Evolutionary conservation across 2,113 vertebrate species (phyloP), one percentile per base, ranked within the genome.

Genomic region (Artemisiospiza belli): DNA sequence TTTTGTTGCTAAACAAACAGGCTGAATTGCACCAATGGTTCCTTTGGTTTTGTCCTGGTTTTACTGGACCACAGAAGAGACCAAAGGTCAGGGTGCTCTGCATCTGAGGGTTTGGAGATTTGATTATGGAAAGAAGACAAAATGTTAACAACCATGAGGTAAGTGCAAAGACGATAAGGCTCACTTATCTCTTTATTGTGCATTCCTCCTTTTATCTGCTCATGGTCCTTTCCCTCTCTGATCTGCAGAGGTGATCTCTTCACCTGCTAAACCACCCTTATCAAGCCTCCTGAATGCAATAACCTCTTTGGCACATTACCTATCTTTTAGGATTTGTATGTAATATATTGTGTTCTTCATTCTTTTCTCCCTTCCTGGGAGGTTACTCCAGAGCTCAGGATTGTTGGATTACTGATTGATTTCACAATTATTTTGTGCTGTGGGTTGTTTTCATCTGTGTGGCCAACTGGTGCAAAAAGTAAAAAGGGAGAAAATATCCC

Each of bases 261-360:
- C 82, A 89, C 95, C 82, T 93, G 94, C 68, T 96, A 96, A 96
- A 92, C 93, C 90, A 94, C n/a, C 84, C 87, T 92, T 91, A 95
- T 96, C 94, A 27, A 83, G 82, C 20, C 83, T 85, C 55, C 80
- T 57, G 85, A 94, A 93, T 90, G 92, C 90, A 95, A 90, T 93
- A 94, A 96, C 82, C 90, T 94, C 87, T 92, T 91, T 92, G 92
- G 79, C 74, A 87, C 92, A 94, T 92, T 86, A 90, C 75, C 88
- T 73, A 88, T 88, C 94, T 95, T 95, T 88, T 33, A 93, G 87
- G 85, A 90, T 92, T 96, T 95, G 68, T 94, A 57, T 95, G 90
- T 93, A 90, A 95, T 97, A 96, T 70, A 57, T 90, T 74, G 75
- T 79, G 67, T 22, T 85, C n/a, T 81, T 72, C 17, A 75, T 89